Base-by-base conservation (phyloP, 1,140 invertebrate species). In the Eciton burchellii region DNA sequence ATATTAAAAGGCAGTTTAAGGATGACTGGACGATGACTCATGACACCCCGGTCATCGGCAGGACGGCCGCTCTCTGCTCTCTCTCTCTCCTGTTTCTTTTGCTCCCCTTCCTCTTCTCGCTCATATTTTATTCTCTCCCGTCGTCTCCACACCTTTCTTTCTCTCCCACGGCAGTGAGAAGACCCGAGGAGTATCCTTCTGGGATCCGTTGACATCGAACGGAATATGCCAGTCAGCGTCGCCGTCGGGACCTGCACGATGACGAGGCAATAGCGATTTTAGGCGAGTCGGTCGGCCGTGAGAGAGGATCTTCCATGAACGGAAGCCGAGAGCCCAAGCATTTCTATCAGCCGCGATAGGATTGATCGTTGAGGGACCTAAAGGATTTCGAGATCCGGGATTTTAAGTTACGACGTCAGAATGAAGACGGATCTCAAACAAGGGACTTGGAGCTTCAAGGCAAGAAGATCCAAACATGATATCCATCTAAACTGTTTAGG, bases 1-100 rank as follows among this genome's bases (percentile, higher is more conserved):
- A 87, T 89, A 91, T 92, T 92, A 92, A 92, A 92, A 90, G 90
- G 88, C 87, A 92, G 89, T 92, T 92, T 91, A 84, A 88, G 88
- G 84, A 92, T 92, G 90, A 92, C 90, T 91, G 88, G 88, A 89
- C 85, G 91, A 88, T 90, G 87, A 89, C 88, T 88, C 84, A 83
- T 86, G 88, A 89, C 84, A 82, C 82, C 84, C 81, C 82, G 82
- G 68, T 62, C 83, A 47, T 87, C 57, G 70, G 56, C 45, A 66
- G 43, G 26, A 74, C 79, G 81, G 76, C 43, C 49, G 63, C 79
- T 63, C 57, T 66, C 54, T 63, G 49, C 49, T 47, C 56, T 79
- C 29, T 41, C 24, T 63, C 11, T 52, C 47, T 54, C 26, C 29
- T 14, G 14, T 47, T 54, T 47, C 2, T 8, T 74, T 24, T 60